Conservation (phyloP, 2,888 invertebrate species). For the Luffia ferchaultella region DNA sequence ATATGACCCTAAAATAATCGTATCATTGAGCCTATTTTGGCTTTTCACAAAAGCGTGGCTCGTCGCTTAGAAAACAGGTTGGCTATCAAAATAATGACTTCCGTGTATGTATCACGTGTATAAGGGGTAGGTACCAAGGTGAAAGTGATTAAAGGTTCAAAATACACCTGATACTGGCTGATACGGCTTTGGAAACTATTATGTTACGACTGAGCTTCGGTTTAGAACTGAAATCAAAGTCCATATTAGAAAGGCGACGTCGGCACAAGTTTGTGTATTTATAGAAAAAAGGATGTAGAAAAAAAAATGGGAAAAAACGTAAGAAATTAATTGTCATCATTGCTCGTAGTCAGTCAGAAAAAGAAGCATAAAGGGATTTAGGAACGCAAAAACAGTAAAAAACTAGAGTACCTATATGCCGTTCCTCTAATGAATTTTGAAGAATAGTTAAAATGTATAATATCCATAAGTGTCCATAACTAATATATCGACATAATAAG, state of each 20-base stretch:
- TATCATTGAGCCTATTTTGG: too few relatives aligned
- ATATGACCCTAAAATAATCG: too few relatives aligned
- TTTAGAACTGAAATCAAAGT: neutral
- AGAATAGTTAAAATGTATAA: too few relatives aligned
- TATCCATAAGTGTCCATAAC: too few relatives aligned
- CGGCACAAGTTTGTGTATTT: neutral
- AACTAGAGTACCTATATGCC: too few relatives aligned
- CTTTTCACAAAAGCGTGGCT: neutral
- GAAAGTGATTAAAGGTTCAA: neutral
- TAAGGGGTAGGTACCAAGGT: neutral
- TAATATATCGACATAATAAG: too few relatives aligned
- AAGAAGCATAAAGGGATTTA: too few relatives aligned
- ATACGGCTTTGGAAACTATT: neutral
- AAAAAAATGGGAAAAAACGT: too few relatives aligned
- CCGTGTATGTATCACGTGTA: neutral
- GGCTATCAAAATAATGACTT: neutral
- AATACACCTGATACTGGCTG: neutral
- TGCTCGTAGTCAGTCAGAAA: too few relatives aligned
- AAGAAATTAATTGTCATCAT: too few relatives aligned
- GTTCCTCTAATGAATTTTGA: too few relatives aligned
- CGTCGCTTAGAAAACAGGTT: neutral
- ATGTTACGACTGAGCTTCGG: neutral
- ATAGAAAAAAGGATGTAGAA: neutral
- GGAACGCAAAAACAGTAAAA: too few relatives aligned
- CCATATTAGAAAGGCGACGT: neutral